Base-by-base conservation (phyloP, 2,888 invertebrate species). In the Mythimna loreyi region DNA sequence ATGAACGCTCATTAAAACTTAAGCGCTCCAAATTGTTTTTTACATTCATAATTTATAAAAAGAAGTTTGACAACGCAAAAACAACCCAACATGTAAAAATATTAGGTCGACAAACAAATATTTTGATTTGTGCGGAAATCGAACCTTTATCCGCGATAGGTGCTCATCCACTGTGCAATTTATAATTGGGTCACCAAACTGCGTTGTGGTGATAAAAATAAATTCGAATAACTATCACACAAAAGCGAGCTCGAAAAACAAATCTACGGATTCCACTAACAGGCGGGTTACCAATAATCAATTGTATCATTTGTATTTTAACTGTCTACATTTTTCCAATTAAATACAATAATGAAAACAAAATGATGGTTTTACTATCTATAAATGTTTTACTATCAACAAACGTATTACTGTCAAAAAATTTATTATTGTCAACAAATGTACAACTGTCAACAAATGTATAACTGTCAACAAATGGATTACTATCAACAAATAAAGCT, bases 121-220 rank as follows among this genome's bases (percentile, higher is more conserved):
- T 28, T 23, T 36, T 33, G 30, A 33, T 23, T 21, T 47, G 2
- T 33, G 21, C 33, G 25, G 1, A 43, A 19, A 40, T 53, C 11
- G 7, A 58, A 58, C 30, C 21, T 21, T 40, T 53, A 47, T 25
- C 28, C 21, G 30, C 47, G 33, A 25, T 28, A 21, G 25, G 21
- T 58, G 57, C 8, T 65, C 71, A 64, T 72, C 47, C 61, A 61
- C 40, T 47, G 23, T 30, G 40, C 23, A 21, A 25, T 43, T 45
- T 72, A 47, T 72, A 72, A 72, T 72, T 47, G 57, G 72, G 25
- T 72, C 64, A 33, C n/a, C 40, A 53, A 65, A 52, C 43, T 36
- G 23, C 19, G 30, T 13, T 19, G 25, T 0, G 21, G 11, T 47
- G 21, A 53, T 65, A 40, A 55, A 72, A 58, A 72, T 25, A 4